A percentile compares a stretch with the other conserved stretches of the same genome.
These are phyloP conservation scores for Caenorhabditis sp. DNA, from an alignment of 2,888 invertebrate species.

Conservation along the genomic window DNA sequence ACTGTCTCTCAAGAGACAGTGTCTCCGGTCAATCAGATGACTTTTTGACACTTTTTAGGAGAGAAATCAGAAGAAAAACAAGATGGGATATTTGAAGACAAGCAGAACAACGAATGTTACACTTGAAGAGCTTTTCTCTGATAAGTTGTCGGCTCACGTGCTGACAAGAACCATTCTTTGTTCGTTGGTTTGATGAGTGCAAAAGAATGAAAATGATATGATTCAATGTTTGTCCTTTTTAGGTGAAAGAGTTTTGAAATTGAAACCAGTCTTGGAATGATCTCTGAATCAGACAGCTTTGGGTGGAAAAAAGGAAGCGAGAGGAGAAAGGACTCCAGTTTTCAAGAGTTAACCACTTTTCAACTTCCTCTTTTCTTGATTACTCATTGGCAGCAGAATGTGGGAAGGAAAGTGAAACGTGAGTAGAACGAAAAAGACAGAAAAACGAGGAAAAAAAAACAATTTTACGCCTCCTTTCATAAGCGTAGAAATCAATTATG, in stretches of 20 bases:
- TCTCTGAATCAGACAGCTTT: slow-evolving; percentile 37
- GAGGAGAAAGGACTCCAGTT: neutral
- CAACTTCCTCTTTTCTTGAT: neutral
- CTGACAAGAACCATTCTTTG: slow-evolving; percentile 5
- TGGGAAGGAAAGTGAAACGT: slow-evolving; percentile 27
- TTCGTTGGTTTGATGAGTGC: slow-evolving; percentile 8
- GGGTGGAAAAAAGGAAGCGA: neutral
- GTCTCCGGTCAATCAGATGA: slow-evolving; percentile 44
- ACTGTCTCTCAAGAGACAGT: neutral
- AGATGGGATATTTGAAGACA: neutral
- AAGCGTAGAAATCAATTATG: slow-evolving; percentile 48
- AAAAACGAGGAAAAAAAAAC: slow-evolving; percentile 23
- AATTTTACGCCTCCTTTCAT: slow-evolving; percentile 33
- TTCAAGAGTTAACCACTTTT: slow-evolving; percentile 17
- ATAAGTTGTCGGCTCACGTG: slow-evolving; percentile 21
- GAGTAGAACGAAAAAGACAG: slow-evolving; percentile 5
- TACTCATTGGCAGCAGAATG: slow-evolving; percentile 11
- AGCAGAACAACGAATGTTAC: slow-evolving; percentile 1
- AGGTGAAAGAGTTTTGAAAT: slow-evolving; percentile 4
- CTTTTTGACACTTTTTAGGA: slow-evolving; percentile 7
- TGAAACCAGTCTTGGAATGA: slow-evolving; percentile 7
- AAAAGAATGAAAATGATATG: slow-evolving; percentile 9
- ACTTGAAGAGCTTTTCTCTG: slow-evolving; percentile 7
- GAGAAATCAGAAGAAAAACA: neutral
- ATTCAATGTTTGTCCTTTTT: slow-evolving; percentile 7